A percentile compares a stretch with the other conserved stretches of the same genome.
Evolutionary conservation across 2,113 vertebrate species (phyloP).

Genomic region (Callocephalon fimbriatum): DNA sequence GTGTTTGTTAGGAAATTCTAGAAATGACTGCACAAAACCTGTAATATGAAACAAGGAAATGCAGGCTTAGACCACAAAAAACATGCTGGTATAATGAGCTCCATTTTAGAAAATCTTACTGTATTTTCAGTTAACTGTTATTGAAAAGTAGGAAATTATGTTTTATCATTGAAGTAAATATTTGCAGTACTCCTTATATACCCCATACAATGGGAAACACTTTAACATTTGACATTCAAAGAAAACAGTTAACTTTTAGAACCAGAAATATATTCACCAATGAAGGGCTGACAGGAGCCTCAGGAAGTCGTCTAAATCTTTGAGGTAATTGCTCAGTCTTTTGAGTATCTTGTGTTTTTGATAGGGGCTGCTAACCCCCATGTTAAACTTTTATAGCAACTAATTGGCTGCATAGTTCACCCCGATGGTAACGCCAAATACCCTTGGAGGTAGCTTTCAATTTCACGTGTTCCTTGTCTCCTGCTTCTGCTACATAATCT

Average conservation of each 20-base stretch:
- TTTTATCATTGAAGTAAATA: neutral
- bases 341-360: neutral
- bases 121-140: neutral
- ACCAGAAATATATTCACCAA: neutral
- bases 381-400: neutral
- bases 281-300: neutral
- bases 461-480: neutral
- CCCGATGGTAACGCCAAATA: neutral
- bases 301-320: neutral
- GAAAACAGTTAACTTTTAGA: neutral
- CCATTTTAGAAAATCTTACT: neutral
- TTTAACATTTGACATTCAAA: neutral
- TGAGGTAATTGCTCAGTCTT: neutral
- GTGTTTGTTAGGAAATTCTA: neutral
- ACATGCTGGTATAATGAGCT: neutral
- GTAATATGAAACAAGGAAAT: neutral
- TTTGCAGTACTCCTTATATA: neutral
- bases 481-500: neutral
- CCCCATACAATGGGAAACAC: neutral
- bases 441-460: neutral
- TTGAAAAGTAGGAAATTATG: neutral
- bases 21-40: neutral
- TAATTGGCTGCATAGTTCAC: neutral
- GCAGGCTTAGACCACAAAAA: neutral
- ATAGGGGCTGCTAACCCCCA: neutral